These are phyloP conservation scores for Parnassius apollo DNA, from an alignment of 2,888 invertebrate genomes.

Conservation along the genomic window DNA sequence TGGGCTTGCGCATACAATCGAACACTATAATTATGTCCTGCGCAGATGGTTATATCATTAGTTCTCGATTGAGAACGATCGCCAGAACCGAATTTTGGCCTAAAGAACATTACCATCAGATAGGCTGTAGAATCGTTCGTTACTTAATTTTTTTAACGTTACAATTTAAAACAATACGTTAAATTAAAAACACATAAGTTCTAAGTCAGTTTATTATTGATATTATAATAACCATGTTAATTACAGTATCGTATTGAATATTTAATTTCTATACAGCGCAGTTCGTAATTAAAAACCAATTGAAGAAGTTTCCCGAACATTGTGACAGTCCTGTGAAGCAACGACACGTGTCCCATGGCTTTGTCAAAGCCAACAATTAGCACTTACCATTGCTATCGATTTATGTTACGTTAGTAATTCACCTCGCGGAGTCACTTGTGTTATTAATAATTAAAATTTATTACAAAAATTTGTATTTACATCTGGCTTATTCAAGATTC, in stretches of 20 bases:
- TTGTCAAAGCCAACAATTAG: constrained; percentile 10
- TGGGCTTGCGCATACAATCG: no score
- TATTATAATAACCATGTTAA: constrained; percentile 6
- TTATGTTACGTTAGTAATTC: constrained; percentile 2
- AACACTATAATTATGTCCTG: no score
- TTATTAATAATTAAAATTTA: neutral
- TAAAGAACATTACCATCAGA: no score
- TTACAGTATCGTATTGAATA: constrained; percentile 13
- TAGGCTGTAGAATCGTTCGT: no score
- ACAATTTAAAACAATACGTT: neutral
- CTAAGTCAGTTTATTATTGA: constrained; percentile 15
- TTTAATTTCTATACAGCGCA: constrained; percentile 4
- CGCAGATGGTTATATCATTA: no score
- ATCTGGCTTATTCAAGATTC: no score
- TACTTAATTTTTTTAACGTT: neutral
- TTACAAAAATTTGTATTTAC: no score
- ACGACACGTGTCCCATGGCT: constrained; percentile 14
- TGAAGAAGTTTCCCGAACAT: constrained; percentile 21
- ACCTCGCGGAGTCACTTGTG: neutral
- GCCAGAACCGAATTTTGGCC: no score
- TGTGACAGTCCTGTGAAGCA: neutral
- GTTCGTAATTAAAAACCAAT: constrained; percentile 14
- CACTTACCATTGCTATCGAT: constrained; percentile 5
- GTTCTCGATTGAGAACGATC: no score
- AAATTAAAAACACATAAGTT: neutral